Evolutionary conservation across 2,888 invertebrate species (phyloP), one percentile per base, ranked within the genome.

Genomic region (Cataglyphis altisquamis): DNA sequence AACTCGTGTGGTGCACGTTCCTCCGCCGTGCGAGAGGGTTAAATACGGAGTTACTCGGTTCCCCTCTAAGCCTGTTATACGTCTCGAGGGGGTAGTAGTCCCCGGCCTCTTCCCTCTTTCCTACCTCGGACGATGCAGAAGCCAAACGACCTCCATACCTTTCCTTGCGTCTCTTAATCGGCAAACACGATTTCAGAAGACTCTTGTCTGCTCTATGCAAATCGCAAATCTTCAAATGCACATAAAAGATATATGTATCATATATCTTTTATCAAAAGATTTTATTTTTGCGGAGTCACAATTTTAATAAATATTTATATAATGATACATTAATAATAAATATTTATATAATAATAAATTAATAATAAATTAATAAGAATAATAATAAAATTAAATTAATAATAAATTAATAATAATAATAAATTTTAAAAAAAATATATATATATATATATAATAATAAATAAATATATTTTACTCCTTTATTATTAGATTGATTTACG

Each of bases 1-100:
- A 93, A 93, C 93, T 93, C 92, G 89, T 91, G 89, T 87, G 88
- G 85, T 85, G 84, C 91, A 88, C 88, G 89, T 86, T 90, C 86
- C 87, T 90, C 88, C 89, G 88, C 82, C 88, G 87, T 90, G 86
- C 86, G 90, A 91, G 90, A 88, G 89, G 91, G 91, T 91, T 90
- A 89, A 91, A 90, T 88, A 88, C 87, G 85, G 89, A 88, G 89
- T 88, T 90, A 90, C 90, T 87, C 86, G 86, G 77, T 83, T 89
- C 86, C 87, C 86, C 86, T 84, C 89, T 92, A 91, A 90, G 86
- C 91, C 89, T 88, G 88, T 90, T 90, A 91, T 88, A 85, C 87
- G 86, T 91, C 90, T 89, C 90, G 87, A 89, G 90, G 86, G 90
- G 88, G 87, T 86, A 90, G 83, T 89, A 90, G 83, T 89, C 82